Evolutionary conservation across 1,140 invertebrate genomes (phyloP), one percentile per base, ranked within the genome.

Genomic region (Leptoteleia sp.): DNA sequence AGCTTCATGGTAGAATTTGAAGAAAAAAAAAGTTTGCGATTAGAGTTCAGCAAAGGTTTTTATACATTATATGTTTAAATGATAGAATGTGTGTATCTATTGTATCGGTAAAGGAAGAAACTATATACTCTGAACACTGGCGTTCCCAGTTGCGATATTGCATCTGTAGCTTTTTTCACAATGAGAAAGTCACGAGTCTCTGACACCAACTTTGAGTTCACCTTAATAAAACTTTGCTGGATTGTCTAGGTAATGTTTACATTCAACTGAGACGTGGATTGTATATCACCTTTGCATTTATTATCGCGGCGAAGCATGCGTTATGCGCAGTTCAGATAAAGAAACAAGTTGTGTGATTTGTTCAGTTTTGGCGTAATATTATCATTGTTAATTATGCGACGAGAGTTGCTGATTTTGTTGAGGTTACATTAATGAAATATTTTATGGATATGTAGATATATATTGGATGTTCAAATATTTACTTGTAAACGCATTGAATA

Each of bases 11-110:
- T 55, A 65, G 50, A 17, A 8, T 61, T 42, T n/a, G 17, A 65
- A 29, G 0, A 37, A n/a, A n/a, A n/a, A n/a, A n/a, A n/a, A n/a
- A 61, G 1, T 65, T 70, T 59, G 37, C 12, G 17, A 45, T 27
- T 37, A 64, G 45, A 67, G 8, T 77, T 70, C 59, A 64, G 42
- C 43, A 70, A 64, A 59, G 65, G 42, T 78, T 78, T 78, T 78
- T 78, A 78, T 78, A 78, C 76, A 72, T 65, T 64, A 70, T 61
- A 71, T 71, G 75, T 70, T 70, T 70, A 77, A 42, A 70, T 57
- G 43, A 77, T 67, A 59, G 65, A 57, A 52, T 70, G 29, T 47
- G 31, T 68, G 33, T 67, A 76, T 68, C 62, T 55, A 59, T 47
- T 61, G 43, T 67, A 47, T 45, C 45, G 43, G 40, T 3, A 52